These are phyloP conservation scores for Adelges cooleyi DNA, from an alignment of 1,140 invertebrate genomes.

Conservation along the genomic window DNA sequence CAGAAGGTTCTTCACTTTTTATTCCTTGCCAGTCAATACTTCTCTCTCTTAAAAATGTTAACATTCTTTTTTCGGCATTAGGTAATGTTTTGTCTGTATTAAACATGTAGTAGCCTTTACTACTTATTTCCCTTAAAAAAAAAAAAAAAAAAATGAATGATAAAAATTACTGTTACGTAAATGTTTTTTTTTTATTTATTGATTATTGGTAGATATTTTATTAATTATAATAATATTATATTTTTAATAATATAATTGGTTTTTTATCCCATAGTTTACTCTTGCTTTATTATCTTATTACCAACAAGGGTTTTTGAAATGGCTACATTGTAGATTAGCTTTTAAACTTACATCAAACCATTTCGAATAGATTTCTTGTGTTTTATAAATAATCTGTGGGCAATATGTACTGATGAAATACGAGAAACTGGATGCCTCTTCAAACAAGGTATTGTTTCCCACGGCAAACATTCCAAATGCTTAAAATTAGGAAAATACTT, in stretches of 20 bases:
- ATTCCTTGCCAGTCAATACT: slow-evolving; percentile 51
- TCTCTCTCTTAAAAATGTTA: slow-evolving; percentile 50
- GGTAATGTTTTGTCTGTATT: slow-evolving; percentile 57
- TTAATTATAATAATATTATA: too few relatives aligned
- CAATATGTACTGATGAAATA: slow-evolving; percentile 59
- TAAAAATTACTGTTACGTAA: too few relatives aligned
- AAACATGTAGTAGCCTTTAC: slow-evolving; percentile 45
- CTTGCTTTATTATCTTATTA: too few relatives aligned
- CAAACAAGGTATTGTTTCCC: slow-evolving; percentile 56
- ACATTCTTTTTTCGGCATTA: slow-evolving; percentile 55
- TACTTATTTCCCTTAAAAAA: slow-evolving; percentile 12
- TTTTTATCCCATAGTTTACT: too few relatives aligned
- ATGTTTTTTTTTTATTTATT: too few relatives aligned
- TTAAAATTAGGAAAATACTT: slow-evolving; percentile 35
- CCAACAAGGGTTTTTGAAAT: too few relatives aligned
- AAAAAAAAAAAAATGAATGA: too few relatives aligned
- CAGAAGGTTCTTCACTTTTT: slow-evolving; percentile 44
- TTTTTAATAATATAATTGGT: too few relatives aligned
- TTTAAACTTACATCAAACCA: slow-evolving; percentile 40
- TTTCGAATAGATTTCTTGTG: slow-evolving; percentile 46
- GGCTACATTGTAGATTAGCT: too few relatives aligned
- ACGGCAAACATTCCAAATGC: slow-evolving; percentile 59
- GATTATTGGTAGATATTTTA: too few relatives aligned
- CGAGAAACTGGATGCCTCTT: slow-evolving; percentile 51
- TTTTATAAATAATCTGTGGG: slow-evolving; percentile 51